Evolutionary conservation across 2,797 vertebrate species (phyloP).

Genomic region (Amazona ochrocephala): DNA sequence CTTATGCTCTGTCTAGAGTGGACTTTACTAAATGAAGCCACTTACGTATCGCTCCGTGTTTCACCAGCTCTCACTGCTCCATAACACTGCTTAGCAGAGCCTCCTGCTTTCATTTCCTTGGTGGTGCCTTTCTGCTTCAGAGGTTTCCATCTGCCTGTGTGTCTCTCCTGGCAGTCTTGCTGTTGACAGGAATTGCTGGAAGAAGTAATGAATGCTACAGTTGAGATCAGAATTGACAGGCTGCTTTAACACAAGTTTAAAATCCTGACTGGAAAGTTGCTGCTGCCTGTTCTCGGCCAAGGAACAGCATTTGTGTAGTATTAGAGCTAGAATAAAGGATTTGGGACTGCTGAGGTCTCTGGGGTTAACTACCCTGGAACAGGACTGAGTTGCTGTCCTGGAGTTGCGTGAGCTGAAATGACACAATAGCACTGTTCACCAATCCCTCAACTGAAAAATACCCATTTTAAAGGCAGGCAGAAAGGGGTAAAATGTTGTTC

Average conservation of each 20-base stretch:
- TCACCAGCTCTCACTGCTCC: constrained; percentile 41
- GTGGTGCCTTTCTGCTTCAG: constrained; percentile 46
- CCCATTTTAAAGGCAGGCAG: neutral
- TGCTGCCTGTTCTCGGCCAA: neutral
- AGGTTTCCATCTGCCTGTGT: constrained; percentile 48
- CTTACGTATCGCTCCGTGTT: constrained; percentile 7
- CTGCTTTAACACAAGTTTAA: neutral
- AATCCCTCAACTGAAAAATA: neutral
- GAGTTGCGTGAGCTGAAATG: neutral
- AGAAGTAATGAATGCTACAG: neutral
- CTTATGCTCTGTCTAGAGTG: constrained; percentile 36
- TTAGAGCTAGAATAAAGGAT: neutral
- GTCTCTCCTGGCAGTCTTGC: neutral
- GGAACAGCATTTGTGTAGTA: neutral
- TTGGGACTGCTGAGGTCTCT: neutral
- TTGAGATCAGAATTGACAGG: neutral
- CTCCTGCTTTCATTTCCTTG: constrained; percentile 32
- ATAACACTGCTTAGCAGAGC: constrained; percentile 21
- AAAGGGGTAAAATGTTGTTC: neutral
- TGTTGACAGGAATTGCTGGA: constrained; percentile 6
- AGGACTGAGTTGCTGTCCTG: neutral
- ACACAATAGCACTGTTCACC: neutral
- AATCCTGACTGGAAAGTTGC: neutral
- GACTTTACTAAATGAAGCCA: constrained; percentile 1
- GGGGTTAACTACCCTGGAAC: neutral